Base-by-base conservation (phyloP, 2,113 vertebrate species). In the Elephantulus edwardii region DNA sequence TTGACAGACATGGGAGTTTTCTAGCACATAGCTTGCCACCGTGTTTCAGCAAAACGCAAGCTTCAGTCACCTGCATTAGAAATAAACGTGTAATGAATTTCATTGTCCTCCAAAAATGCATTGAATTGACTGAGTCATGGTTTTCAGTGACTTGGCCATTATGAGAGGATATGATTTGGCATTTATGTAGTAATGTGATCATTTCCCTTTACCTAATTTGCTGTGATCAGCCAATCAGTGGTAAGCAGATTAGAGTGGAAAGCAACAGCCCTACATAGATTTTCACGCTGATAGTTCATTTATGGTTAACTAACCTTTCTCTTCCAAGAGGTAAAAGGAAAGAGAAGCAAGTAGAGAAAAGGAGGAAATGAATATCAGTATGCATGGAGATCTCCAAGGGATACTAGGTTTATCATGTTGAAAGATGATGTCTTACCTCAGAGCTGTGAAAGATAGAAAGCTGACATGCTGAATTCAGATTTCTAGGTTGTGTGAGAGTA, bases 1-100 rank as follows among this genome's bases (percentile, higher is more conserved):
- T 93, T 96, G 93, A 93, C 90, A 95, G 74, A 84, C 28, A 26
- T 16, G 11, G 89, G 70, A 79, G 33, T 5, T 90, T 95, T 92
- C 78, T 82, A 87, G 85, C 26, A 35, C 11, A 48, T 52, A 82
- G 74, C 89, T 76, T 91, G 66, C 70, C 88, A 60, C 72, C 76
- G 70, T 84, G 64, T 82, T 93, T 85, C 75, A 85, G 78, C 14
- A 64, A 17, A 71, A 50, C 28, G 48, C 38, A 85, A 70, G n/a
- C 89, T 87, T 90, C 70, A 90, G 40, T 62, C 38, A 68, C 80
- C 56, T 85, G 56, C 17, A 38, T 88, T 88, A 56, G 68, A 84
- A 88, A 82, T 83, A 84, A 88, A 62, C 33, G 28, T 62, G 30
- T 33, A 33, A 33, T 33, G 60, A 62, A 33, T 62, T 50, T 8